Conservation (phyloP, 2,888 invertebrate genomes). For the Ariolimax columbianus region DNA sequence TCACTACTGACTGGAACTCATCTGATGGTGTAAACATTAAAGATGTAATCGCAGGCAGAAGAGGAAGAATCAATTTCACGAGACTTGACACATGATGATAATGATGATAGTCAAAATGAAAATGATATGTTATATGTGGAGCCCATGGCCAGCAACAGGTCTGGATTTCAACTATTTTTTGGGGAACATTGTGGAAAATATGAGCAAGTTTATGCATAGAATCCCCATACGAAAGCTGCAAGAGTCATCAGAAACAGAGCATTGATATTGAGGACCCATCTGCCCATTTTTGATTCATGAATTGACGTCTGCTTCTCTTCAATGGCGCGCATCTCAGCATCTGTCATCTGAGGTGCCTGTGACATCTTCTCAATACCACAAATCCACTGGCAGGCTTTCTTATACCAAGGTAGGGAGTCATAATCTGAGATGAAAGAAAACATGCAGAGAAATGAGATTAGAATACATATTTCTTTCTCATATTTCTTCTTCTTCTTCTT, state of each 20-base stretch:
- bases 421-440: slow-evolving; percentile 45
- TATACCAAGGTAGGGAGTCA: slow-evolving; percentile 71
- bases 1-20: no score
- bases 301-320: slow-evolving; percentile 74
- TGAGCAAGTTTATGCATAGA: slow-evolving; percentile 68
- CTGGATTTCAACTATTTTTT: neutral
- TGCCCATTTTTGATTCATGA: slow-evolving; percentile 76
- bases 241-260: slow-evolving; percentile 76
- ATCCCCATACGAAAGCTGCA: slow-evolving; percentile 77
- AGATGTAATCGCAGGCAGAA: no score
- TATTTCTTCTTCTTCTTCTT: no score
- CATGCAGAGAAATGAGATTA: neutral
- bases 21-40: no score
- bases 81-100: neutral
- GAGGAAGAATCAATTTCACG: no score
- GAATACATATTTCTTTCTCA: neutral
- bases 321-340: slow-evolving; percentile 67
- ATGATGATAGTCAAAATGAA: neutral
- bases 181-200: neutral
- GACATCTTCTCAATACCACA: slow-evolving; percentile 78
- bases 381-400: slow-evolving; percentile 73
- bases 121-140: neutral
- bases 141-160: neutral
- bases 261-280: slow-evolving; percentile 73
- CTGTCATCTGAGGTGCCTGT: slow-evolving; percentile 61